phyloP scores from a whole-genome alignment of 2,888 invertebrate genomes.

The Rotaria sp. region DNA sequence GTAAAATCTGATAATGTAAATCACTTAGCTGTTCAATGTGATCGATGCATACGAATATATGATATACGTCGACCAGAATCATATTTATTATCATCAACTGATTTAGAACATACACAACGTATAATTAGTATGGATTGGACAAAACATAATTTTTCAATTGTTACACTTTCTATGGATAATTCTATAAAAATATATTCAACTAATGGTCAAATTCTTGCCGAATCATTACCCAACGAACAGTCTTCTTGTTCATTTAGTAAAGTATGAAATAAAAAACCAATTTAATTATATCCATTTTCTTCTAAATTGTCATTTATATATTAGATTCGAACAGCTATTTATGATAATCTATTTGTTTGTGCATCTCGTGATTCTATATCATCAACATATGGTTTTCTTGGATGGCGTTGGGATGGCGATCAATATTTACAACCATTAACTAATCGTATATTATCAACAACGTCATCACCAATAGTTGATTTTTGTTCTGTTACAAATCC shows the following conservation, averaged over 20 bases:
- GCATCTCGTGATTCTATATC: neutral
- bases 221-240: neutral
- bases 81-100: neutral
- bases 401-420: neutral
- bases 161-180: neutral
- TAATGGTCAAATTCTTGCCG: neutral
- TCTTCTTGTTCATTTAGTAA: neutral
- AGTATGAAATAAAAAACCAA: neutral
- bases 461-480: neutral
- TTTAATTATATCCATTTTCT: no score
- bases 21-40: constrained; percentile 11
- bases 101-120: constrained; percentile 15
- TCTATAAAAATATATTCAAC: neutral
- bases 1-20: neutral
- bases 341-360: neutral
- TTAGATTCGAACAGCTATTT: neutral
- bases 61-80: neutral
- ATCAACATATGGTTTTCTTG: neutral
- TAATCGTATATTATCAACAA: neutral
- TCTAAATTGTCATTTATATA: no score
- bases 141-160: neutral
- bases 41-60: neutral
- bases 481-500: neutral
- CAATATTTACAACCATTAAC: neutral
- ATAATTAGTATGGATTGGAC: constrained; percentile 7